Evolutionary conservation across 2,113 vertebrate genomes (phyloP), one percentile per base, ranked within the genome.

Genomic region (Alosa alosa): DNA sequence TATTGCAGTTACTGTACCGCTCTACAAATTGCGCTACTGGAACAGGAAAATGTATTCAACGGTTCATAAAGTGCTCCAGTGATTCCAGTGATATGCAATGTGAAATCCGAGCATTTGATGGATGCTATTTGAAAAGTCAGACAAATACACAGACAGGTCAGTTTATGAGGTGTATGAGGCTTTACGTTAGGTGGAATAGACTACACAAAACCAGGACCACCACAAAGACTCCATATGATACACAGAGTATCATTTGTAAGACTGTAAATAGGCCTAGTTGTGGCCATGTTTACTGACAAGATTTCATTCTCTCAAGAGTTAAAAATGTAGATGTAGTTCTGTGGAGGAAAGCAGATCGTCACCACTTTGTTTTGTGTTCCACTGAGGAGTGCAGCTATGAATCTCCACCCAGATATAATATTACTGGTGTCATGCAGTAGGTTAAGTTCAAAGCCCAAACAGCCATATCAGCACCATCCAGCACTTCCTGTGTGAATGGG

Each of bases 401-500:
- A 39, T 39, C 72, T 78, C 72, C 72, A 78, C 72, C 36, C 72
- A 78, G 31, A 78, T 15, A 39, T 31, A 39, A 78, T 17, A 78
- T 31, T 3, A 11, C 72, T 78, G 72, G 17, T 78, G 72, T 78
- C 13, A 78, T 15, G 72, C 10, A 78, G 72, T 39, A 31, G 72
- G 72, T 49, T 22, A 87, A 84, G 88, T 83, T 60, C 85, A 90
- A 85, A 87, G 47, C 72, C 72, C 41, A 20, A 86, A 50, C 60
- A 83, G 84, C 46, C n/a, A 52, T 93, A 92, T 92, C 92, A 91
- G 91, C 84, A 39, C 52, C 72, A 75, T 20, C 41, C 90, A 92
- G 90, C 83, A 86, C 88, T 93, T 93, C 91, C 92, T 92, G 89
- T 82, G 78, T 84, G 86, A 86, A 88, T 88, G 72, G 83, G 86